Percentiles rank a stretch among this genome's conserved stretches.
Conservation (phyloP, 1,140 invertebrate species). For the Phthorimaea operculella region DNA sequence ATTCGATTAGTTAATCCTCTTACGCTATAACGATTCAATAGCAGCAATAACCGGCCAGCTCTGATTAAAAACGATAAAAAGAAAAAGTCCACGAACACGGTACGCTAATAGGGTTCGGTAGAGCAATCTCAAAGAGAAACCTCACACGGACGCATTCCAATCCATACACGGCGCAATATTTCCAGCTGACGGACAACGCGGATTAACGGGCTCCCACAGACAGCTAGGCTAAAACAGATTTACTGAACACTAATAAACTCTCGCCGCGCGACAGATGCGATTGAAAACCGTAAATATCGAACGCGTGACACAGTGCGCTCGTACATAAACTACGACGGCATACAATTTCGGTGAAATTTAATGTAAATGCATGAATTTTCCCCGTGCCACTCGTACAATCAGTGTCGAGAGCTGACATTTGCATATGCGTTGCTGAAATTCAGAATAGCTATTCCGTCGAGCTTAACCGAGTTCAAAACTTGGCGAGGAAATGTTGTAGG, state of each 20-base stretch:
- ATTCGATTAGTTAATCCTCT: conserved; percentile 44
- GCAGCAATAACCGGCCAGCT: conserved; percentile 18
- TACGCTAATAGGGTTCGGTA: neutral
- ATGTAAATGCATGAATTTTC: conserved; percentile 66
- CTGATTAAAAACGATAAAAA: conserved; percentile 27
- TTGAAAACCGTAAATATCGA: conserved; percentile 62
- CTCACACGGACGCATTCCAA: neutral
- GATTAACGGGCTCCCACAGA: too few relatives aligned
- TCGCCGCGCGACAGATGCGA: conserved; percentile 30
- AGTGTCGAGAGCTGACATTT: conserved; percentile 65
- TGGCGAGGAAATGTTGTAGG: conserved; percentile 40
- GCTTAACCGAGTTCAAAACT: conserved; percentile 60
- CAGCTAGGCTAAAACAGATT: neutral
- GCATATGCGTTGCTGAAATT: conserved; percentile 62
- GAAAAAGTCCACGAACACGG: conserved; percentile 10
- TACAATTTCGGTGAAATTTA: conserved; percentile 63
- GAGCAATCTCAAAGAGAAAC: neutral
- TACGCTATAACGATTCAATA: conserved; percentile 28
- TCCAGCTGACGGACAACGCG: too few relatives aligned
- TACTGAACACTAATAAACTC: conserved; percentile 2
- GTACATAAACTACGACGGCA: conserved; percentile 50
- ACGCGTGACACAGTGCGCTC: conserved; percentile 43
- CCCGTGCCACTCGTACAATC: conserved; percentile 62
- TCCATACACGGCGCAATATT: too few relatives aligned
- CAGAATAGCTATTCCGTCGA: conserved; percentile 54